phyloP scores from a whole-genome alignment of 2,888 invertebrate genomes.

The Neoascia interrupta region DNA sequence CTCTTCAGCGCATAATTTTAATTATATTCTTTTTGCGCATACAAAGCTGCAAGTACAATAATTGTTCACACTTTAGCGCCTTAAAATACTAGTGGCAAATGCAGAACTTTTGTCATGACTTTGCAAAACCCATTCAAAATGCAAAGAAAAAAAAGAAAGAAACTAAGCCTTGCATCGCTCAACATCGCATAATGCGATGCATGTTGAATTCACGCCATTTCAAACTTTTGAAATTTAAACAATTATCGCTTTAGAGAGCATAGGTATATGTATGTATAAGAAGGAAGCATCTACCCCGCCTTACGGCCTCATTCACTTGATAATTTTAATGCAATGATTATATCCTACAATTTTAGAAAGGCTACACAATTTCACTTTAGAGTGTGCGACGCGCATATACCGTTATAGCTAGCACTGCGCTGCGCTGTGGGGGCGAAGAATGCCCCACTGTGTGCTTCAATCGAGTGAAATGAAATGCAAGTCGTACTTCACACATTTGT shows the following conservation, averaged over 20 bases:
- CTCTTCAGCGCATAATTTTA: no score
- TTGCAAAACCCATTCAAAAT: slow-evolving; percentile 39
- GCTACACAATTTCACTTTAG: slow-evolving; percentile 61
- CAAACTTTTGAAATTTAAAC: slow-evolving; percentile 42
- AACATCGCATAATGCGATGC: slow-evolving; percentile 29
- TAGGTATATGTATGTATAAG: background rate
- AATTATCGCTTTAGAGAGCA: slow-evolving; percentile 28
- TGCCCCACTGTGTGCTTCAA: slow-evolving; percentile 56
- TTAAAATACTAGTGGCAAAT: slow-evolving; percentile 56
- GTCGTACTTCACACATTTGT: slow-evolving; percentile 66
- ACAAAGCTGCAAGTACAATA: no score
- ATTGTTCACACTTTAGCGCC: slow-evolving; percentile 45
- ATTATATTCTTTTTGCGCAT: no score
- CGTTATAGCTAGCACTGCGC: slow-evolving; percentile 1
- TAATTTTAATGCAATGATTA: slow-evolving; percentile 67
- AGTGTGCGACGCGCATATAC: background rate
- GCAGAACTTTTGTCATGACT: slow-evolving; percentile 46
- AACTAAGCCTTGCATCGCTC: slow-evolving; percentile 25
- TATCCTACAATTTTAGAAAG: slow-evolving; percentile 66
- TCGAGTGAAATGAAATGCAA: slow-evolving; percentile 69
- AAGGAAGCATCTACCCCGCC: background rate
- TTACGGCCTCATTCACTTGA: slow-evolving; percentile 41
- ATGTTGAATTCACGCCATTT: slow-evolving; percentile 58
- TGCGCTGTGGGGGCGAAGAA: slow-evolving; percentile 37
- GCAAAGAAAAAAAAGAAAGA: slow-evolving; percentile 1